phyloP scores from a whole-genome alignment of 2,113 vertebrate genomes.

The Ophiodon elongatus region DNA sequence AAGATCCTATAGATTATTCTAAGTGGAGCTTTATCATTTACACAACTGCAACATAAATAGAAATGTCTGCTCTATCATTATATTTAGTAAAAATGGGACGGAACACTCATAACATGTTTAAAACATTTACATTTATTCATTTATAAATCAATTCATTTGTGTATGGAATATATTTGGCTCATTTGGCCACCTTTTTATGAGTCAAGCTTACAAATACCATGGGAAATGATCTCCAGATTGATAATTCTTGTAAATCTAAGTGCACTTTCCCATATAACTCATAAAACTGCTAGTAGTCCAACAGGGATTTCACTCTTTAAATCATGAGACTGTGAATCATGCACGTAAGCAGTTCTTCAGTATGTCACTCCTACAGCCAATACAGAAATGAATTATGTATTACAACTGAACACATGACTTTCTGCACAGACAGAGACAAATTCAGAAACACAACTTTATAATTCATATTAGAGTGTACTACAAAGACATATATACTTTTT shows the following conservation, averaged over 20 bases:
- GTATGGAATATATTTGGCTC: conserved; percentile 6
- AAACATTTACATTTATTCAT: background rate
- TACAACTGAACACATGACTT: background rate
- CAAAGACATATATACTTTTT: background rate
- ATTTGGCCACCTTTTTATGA: background rate
- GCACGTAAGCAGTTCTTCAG: background rate
- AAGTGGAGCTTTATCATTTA: background rate
- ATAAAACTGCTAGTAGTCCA: background rate
- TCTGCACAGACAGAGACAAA: background rate
- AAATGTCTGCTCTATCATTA: background rate
- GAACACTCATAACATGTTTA: background rate
- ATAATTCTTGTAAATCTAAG: background rate
- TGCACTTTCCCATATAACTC: background rate
- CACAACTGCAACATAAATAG: background rate
- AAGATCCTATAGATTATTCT: background rate
- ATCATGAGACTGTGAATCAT: background rate
- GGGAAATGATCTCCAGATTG: background rate
- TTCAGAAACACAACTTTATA: background rate
- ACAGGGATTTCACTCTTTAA: background rate
- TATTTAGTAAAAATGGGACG: background rate
- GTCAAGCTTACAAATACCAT: background rate
- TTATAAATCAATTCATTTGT: background rate
- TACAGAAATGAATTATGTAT: background rate
- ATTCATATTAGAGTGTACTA: background rate
- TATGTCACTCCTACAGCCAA: background rate